Base-by-base conservation (phyloP, 2,113 vertebrate species). In the Conger conger region DNA sequence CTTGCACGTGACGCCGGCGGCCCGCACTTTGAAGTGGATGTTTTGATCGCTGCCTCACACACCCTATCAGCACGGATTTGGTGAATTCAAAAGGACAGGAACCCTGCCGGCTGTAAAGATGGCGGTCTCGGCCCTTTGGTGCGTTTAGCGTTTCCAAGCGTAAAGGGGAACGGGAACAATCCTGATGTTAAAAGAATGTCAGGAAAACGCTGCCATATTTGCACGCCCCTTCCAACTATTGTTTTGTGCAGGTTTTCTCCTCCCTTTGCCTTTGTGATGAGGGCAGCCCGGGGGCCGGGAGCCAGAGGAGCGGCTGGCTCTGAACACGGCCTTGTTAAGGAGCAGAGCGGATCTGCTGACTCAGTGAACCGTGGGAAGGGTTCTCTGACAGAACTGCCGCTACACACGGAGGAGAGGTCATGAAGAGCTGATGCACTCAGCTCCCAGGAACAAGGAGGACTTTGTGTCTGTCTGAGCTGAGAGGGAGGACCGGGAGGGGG, bases 271-370 rank as follows among this genome's bases (percentile, higher is more conserved):
- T 76, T 83, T 86, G 82, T 40, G 84, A 85, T 88, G 82, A 37
- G 16, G 33, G 63, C 86, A 82, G 87, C 89, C 4, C 82, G 54
- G 76, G 78, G 78, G 79, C 84, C 81, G 83, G 86, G 89, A 81
- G 81, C 77, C 36, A 36, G 45, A 86, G 91, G 92, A 92, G 91
- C 92, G 91, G 84, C 76, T 63, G 54, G 82, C 81, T 90, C 89
- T 92, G 90, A 87, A 84, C 68, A 76, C 37, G 35, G 68, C 42
- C 1, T 38, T 35, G 35, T 38, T 50, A n/a, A 68, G 80, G 20
- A 77, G 79, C 57, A 30, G 76, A 20, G 40, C 38, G 81, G 88
- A 91, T 90, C 80, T 92, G 90, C 88, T 60, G 81, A 87, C 84
- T 92, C 88, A 87, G 90, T 88, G 60, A 79, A 81, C 78, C 11